These are phyloP conservation scores for Protonemura montana DNA, from an alignment of 2,888 invertebrate species.

Conservation along the genomic window DNA sequence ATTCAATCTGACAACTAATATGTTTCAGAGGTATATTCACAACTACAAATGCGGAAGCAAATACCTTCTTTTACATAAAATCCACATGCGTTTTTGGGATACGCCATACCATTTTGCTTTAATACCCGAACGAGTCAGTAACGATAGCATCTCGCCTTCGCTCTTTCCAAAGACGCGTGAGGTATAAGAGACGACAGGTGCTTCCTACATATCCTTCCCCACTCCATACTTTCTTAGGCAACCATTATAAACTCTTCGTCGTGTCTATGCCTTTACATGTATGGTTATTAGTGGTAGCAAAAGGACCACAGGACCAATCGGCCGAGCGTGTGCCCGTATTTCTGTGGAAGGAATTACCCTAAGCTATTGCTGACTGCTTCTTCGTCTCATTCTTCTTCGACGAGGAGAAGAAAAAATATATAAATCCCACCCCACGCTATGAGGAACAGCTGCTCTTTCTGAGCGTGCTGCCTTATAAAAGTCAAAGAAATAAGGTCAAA, in stretches of 20 bases:
- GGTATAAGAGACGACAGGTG: not conserved
- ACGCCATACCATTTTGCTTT: too few relatives aligned
- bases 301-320: not conserved
- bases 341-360: not conserved
- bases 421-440: not conserved
- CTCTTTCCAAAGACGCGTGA: not conserved
- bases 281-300: not conserved
- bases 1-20: too few relatives aligned
- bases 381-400: not conserved
- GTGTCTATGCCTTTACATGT: not conserved
- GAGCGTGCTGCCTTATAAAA: not conserved
- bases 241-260: not conserved
- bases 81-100: too few relatives aligned
- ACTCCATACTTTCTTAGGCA: not conserved
- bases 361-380: not conserved
- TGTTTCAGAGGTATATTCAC: too few relatives aligned
- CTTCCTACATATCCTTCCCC: not conserved
- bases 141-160: not conserved
- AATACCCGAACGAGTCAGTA: too few relatives aligned
- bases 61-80: too few relatives aligned
- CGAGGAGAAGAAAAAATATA: not conserved
- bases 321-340: not conserved
- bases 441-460: constrained; percentile 12
- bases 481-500: constrained; percentile 37
- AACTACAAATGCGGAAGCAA: too few relatives aligned